phyloP scores from a whole-genome alignment of 2,888 invertebrate species.

The Lasioglossum marginatum region DNA sequence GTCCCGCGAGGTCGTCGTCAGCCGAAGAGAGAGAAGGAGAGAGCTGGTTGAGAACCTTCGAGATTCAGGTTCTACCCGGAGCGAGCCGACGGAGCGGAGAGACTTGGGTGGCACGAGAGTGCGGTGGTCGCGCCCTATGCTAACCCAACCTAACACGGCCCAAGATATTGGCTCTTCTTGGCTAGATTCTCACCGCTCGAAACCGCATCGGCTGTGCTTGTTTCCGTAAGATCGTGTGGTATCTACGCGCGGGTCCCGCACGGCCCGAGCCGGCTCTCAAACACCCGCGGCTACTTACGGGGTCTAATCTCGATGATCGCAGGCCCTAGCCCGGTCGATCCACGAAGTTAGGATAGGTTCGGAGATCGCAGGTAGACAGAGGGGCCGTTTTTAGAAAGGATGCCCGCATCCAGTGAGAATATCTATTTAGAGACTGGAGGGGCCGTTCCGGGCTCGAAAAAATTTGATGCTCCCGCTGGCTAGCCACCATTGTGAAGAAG shows the following conservation, averaged over 20 bases:
- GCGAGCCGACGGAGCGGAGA: slow-evolving; percentile 74
- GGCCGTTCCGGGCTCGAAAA: background rate
- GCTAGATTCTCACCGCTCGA: slow-evolving; percentile 75
- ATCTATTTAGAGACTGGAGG: slow-evolving; percentile 24
- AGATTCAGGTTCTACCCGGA: slow-evolving; percentile 82
- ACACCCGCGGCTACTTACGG: slow-evolving; percentile 60
- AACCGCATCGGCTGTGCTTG: slow-evolving; percentile 70
- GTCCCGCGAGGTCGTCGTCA: slow-evolving; percentile 40
- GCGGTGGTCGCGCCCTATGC: slow-evolving; percentile 79
- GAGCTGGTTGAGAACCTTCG: slow-evolving; percentile 80
- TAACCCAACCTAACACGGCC: slow-evolving; percentile 76
- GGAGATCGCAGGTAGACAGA: slow-evolving; percentile 28
- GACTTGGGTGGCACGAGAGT: slow-evolving; percentile 79
- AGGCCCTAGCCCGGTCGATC: slow-evolving; percentile 27
- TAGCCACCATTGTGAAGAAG: background rate
- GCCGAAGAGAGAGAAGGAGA: slow-evolving; percentile 46
- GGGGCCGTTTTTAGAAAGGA: slow-evolving; percentile 2
- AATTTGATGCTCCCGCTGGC: slow-evolving; percentile 15
- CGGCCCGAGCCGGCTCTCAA: slow-evolving; percentile 21
- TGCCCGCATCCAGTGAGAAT: slow-evolving; percentile 1
- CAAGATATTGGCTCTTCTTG: slow-evolving; percentile 69
- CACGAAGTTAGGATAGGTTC: slow-evolving; percentile 39
- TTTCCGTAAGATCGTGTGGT: slow-evolving; percentile 66
- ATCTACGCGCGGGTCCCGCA: slow-evolving; percentile 14
- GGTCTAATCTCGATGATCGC: slow-evolving; percentile 56